A percentile compares a stretch with the other conserved stretches of the same genome.
phyloP scores from a whole-genome alignment of 1,140 invertebrate species.

The Cotesia glomerata region DNA sequence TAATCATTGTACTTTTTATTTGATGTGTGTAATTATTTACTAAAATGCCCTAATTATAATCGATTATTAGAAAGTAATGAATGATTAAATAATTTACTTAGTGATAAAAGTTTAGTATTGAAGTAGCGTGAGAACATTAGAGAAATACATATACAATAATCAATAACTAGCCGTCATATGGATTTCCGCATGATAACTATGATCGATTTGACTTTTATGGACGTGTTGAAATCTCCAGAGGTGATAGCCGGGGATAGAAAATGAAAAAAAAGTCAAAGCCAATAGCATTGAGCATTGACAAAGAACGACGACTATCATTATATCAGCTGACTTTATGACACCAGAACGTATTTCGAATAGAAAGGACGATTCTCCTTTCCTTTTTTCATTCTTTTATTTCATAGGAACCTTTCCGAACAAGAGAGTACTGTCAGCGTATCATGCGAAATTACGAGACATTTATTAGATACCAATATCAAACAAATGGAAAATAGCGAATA shows the following conservation, averaged over 20 bases:
- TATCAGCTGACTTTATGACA: background rate
- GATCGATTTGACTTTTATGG: conserved; percentile 9
- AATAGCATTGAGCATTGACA: conserved; percentile 5
- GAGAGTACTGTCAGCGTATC: background rate
- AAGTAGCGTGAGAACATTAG: too few relatives aligned
- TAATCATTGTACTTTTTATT: too few relatives aligned
- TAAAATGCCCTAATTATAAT: too few relatives aligned
- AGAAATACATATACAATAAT: background rate
- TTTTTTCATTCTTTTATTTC: background rate
- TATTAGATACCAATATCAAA: background rate
- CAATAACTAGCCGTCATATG: conserved; percentile 16
- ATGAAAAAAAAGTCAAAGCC: too few relatives aligned
- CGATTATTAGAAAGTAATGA: background rate
- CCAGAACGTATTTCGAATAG: background rate
- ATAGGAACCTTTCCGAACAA: background rate
- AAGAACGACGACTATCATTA: conserved; percentile 15
- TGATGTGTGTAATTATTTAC: too few relatives aligned
- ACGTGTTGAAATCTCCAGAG: background rate
- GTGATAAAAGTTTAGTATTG: too few relatives aligned
- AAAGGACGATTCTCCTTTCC: background rate
- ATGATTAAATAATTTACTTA: background rate
- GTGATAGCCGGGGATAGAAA: too few relatives aligned
- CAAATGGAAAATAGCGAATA: background rate
- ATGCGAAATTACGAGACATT: conserved; percentile 7
- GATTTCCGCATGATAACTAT: background rate